Evolutionary conservation across 92 coral and sea anemone species (phyloP).

Genomic region (Bergia sp.): DNA sequence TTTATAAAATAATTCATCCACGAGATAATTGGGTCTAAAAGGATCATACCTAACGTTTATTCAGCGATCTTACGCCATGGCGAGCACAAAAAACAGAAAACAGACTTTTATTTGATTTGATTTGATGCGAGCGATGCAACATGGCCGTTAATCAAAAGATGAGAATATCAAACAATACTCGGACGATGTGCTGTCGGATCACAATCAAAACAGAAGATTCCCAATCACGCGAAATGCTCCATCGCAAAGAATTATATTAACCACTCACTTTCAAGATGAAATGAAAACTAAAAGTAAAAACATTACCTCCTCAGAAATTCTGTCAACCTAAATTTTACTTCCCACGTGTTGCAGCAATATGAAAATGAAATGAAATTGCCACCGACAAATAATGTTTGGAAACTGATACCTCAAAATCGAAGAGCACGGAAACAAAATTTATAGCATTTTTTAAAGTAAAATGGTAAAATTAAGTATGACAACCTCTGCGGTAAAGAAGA

Average conservation of each 20-base stretch:
- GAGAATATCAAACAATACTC: constrained; percentile 25
- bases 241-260: constrained; percentile 24
- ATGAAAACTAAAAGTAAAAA: constrained; percentile 27
- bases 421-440: not conserved
- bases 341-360: constrained; percentile 31
- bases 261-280: constrained; percentile 25
- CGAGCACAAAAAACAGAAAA: constrained; percentile 2
- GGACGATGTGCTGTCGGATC: constrained; percentile 38
- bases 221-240: constrained; percentile 41
- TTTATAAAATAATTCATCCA: constrained; percentile 23
- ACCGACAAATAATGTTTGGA: not conserved
- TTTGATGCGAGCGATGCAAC: not conserved
- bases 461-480: not conserved
- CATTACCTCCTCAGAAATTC: not conserved
- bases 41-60: not conserved
- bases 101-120: constrained; percentile 21
- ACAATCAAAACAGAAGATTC: constrained; percentile 38
- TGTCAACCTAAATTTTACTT: not conserved
- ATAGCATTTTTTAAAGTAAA: not conserved
- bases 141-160: constrained; percentile 31
- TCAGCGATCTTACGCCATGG: not conserved
- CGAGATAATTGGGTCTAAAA: constrained; percentile 22
- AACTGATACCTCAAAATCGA: not conserved
- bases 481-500: not conserved
- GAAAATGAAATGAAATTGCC: not conserved